Evolutionary conservation across 2,888 invertebrate genomes (phyloP), one percentile per base, ranked within the genome.

Genomic region (Adelphocoris suturalis): DNA sequence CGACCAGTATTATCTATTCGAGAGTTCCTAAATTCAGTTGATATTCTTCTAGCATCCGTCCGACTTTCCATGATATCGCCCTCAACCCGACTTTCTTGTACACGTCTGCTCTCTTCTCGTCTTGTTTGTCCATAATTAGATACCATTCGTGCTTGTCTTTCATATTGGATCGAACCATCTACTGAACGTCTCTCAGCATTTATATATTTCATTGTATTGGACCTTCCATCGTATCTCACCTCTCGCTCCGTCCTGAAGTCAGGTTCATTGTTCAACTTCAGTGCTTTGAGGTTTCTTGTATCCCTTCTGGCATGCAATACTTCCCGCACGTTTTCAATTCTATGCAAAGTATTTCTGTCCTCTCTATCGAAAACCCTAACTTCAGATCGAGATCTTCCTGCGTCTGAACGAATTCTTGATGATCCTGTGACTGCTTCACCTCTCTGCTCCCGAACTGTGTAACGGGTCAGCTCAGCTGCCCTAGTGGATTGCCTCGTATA

Each of bases 361-460:
- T 55, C 55, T 55, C 55, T 55, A 13, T 9, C 16, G 4, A 55
- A 13, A 2, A 13, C 13, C 13, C 3, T 55, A 16, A 16, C 57
- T 16, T 7, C 57, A 57, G 1, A 14, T n/a, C 19, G 57, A 57
- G 57, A n/a, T n/a, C 57, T 14, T 14, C 1, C 19, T 2, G 0
- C n/a, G n/a, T 57, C 5, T 57, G 57, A 57, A n/a, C 57, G 57
- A n/a, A 57, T 57, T 57, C 57, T 57, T 12, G 57, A n/a, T 57
- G 57, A 57, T 13, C 16, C 55, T 55, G 55, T 55, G 1, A 7
- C 16, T 2, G 11, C 57, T n/a, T 57, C 19, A 7, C 57, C 57
- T 57, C 57, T 57, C 14, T n/a, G n/a, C 57, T 57, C 57, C n/a
- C 19, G 14, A 57, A 16, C n/a, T n/a, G 5, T 57, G n/a, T n/a